Percentiles rank a stretch among this genome's conserved stretches.
These are phyloP conservation scores for Epistrophe grossulariae DNA, from an alignment of 2,888 invertebrate species.

Conservation along the genomic window DNA sequence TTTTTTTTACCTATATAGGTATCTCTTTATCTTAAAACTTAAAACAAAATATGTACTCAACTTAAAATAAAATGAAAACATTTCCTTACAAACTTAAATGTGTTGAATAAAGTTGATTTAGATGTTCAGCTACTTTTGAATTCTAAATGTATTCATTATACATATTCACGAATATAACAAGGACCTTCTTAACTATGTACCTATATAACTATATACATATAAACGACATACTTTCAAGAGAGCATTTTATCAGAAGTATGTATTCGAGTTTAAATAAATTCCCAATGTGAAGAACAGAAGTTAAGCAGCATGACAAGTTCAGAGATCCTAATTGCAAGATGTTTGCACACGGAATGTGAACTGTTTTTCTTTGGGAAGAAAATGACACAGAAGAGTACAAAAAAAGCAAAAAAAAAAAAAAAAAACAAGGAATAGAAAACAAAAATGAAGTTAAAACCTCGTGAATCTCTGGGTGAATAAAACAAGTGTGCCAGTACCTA, in stretches of 20 bases:
- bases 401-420: background rate
- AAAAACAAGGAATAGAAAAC: background rate
- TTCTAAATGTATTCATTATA: slow-evolving; percentile 51
- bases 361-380: slow-evolving; percentile 41
- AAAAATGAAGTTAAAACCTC: slow-evolving; percentile 20
- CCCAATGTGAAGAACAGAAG: slow-evolving; percentile 56
- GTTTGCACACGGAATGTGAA: slow-evolving; percentile 68
- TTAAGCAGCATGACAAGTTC: slow-evolving; percentile 71
- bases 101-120: background rate
- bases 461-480: background rate
- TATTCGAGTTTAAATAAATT: slow-evolving; percentile 61
- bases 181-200: slow-evolving; percentile 35
- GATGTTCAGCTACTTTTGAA: background rate
- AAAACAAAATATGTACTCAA: too few relatives aligned
- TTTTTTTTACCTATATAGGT: too few relatives aligned
- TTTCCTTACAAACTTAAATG: too few relatives aligned
- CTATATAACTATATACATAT: too few relatives aligned
- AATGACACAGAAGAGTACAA: slow-evolving; percentile 39
- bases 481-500: background rate
- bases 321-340: slow-evolving; percentile 67
- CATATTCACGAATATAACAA: slow-evolving; percentile 16
- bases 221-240: slow-evolving; percentile 55
- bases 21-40: too few relatives aligned
- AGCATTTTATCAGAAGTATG: slow-evolving; percentile 44
- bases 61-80: too few relatives aligned